These are phyloP conservation scores for Benitochromis conjunctus DNA, from an alignment of 2,113 vertebrate species.

Conservation along the genomic window DNA sequence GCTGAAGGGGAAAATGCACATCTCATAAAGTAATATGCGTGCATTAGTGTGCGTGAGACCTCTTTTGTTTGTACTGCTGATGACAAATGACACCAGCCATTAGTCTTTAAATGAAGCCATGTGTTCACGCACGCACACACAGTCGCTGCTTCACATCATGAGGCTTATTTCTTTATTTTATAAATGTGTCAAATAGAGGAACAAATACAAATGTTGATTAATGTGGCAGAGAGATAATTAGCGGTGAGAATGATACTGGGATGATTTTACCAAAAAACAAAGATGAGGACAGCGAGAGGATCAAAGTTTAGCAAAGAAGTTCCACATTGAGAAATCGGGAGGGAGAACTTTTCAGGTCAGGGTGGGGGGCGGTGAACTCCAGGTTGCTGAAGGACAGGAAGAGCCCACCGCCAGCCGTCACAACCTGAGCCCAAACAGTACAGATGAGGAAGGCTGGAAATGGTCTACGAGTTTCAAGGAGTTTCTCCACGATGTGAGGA, in stretches of 20 bases:
- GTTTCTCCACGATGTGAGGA: not conserved
- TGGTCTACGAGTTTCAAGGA: not conserved
- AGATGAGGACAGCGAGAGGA: not conserved
- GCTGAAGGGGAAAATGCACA: not conserved
- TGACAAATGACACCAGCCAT: slow-evolving; percentile 32
- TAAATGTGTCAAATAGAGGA: not conserved
- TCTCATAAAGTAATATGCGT: not conserved
- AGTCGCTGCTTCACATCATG: not conserved
- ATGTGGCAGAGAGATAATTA: not conserved
- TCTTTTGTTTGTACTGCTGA: slow-evolving; percentile 17
- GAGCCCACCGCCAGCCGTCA: not conserved
- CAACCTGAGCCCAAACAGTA: not conserved
- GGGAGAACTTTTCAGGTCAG: not conserved
- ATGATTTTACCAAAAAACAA: not conserved
- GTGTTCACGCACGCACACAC: slow-evolving; percentile 16
- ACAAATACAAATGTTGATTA: not conserved
- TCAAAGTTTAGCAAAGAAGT: not conserved
- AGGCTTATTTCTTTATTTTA: not conserved
- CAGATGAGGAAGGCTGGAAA: not conserved
- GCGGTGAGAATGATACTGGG: not conserved
- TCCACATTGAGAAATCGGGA: not conserved
- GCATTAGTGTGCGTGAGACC: not conserved
- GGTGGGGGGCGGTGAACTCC: not conserved
- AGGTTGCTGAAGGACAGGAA: not conserved
- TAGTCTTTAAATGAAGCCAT: slow-evolving; percentile 47